A percentile compares a stretch with the other conserved stretches of the same genome.
Evolutionary conservation across 2,113 vertebrate species (phyloP).

Genomic region (Eubucco bourcierii): DNA sequence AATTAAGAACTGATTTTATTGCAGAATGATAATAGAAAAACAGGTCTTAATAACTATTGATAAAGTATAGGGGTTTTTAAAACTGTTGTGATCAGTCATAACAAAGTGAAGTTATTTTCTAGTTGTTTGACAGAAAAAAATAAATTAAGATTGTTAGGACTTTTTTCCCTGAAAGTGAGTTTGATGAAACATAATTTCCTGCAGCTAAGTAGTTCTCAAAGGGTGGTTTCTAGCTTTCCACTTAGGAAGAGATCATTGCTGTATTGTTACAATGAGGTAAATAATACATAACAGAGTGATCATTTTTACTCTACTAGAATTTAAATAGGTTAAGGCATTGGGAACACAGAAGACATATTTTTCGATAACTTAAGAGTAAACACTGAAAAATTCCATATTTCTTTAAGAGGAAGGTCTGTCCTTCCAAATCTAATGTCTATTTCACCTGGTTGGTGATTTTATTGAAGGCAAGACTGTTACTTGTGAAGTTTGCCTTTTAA

Average conservation of each 20-base stretch:
- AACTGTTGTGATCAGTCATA: not conserved
- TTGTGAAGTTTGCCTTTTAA: not conserved
- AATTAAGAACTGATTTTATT: not conserved
- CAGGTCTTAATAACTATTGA: not conserved
- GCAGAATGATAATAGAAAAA: not conserved
- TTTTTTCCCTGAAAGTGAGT: not conserved
- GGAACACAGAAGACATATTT: not conserved
- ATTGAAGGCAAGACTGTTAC: not conserved
- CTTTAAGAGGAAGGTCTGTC: not conserved
- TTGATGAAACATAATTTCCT: not conserved
- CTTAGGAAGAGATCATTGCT: not conserved
- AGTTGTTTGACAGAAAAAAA: not conserved
- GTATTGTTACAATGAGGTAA: not conserved
- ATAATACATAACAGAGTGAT: not conserved
- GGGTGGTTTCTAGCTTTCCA: not conserved
- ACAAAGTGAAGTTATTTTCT: not conserved
- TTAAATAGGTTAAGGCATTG: not conserved
- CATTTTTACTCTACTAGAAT: not conserved
- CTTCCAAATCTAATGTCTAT: not conserved
- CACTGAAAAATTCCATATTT: slow-evolving; percentile 7
- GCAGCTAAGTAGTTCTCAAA: not conserved
- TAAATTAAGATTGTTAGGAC: not conserved
- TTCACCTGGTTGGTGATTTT: not conserved
- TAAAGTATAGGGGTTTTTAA: not conserved
- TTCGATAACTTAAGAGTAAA: not conserved